These are phyloP conservation scores for Lacanobia oleracea DNA, from an alignment of 2,888 invertebrate genomes.

Conservation along the genomic window DNA sequence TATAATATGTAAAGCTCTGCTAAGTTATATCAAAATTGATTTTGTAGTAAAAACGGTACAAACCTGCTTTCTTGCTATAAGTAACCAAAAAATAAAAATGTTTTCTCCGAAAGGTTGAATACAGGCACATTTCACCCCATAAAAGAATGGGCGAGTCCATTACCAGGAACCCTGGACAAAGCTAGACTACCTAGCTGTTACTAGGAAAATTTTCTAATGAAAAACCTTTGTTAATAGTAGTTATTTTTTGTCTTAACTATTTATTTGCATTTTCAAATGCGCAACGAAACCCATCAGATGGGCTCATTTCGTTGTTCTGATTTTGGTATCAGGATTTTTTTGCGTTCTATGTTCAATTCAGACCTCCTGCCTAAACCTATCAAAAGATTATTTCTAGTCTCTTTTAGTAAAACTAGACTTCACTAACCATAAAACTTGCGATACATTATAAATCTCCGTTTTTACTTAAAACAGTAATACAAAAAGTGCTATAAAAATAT, in stretches of 20 bases:
- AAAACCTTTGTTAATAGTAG: background rate
- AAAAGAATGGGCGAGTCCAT: background rate
- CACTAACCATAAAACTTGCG: slow-evolving; percentile 46
- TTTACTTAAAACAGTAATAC: slow-evolving; percentile 74
- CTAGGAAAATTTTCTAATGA: background rate
- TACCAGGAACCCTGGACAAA: background rate
- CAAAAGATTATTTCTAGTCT: background rate
- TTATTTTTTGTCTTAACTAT: background rate
- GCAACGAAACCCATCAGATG: no score
- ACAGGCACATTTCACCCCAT: background rate
- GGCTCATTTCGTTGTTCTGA: no score
- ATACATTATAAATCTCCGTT: slow-evolving; percentile 72
- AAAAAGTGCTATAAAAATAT: slow-evolving; percentile 78
- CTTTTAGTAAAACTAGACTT: slow-evolving; percentile 26
- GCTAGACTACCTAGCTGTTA: background rate
- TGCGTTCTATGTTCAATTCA: no score
- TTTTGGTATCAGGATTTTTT: no score
- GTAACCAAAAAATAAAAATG: background rate
- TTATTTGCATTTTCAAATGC: no score
- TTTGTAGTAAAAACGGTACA: background rate
- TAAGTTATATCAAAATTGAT: background rate
- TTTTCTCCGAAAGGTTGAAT: background rate
- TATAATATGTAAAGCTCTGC: no score
- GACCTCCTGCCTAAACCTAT: background rate
- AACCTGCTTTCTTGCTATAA: background rate